Base-by-base conservation (phyloP, 2,797 vertebrate genomes). In the Halcyon smyrnensis region DNA sequence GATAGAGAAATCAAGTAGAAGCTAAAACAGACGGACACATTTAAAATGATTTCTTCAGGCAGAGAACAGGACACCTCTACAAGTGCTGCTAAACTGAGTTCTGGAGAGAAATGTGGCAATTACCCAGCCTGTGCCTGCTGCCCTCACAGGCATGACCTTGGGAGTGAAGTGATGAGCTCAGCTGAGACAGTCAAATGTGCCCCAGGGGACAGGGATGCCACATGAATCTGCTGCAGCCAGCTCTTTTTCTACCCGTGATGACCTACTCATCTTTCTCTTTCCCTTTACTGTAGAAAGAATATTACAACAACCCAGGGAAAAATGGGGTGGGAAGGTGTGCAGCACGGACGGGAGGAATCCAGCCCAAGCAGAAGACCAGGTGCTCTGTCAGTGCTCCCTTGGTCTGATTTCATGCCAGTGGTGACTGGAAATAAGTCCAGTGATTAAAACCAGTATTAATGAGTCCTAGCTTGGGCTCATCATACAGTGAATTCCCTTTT, bases 21-120 rank as follows among this genome's bases (percentile, higher is more conserved):
- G 83, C 63, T 83, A 89, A 89, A 95, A 78, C 67, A 67, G 74
- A 41, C 15, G 2, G 88, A 93, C 11, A 36, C 43, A 70, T 68
- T 60, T 46, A 46, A 96, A 95, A 89, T 43, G 32, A 82, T 82
- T 95, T 84, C 86, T 92, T 64, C 51, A 90, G 90, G 80, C 74
- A 90, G 45, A 71, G 76, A 91, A 45, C n/a, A 93, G 46, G n/a
- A 41, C 57, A 10, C 25, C 63, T 39, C 48, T 73, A 32, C 11
- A 37, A 65, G 51, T 34, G 37, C 24, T 78, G 74, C 8, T 70
- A 62, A 83, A 59, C 13, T 0, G 5, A 64, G 13, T 74, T 88
- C 48, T 24, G 30, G 39, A 70, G 41, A n/a, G 9, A 9, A 21
- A 62, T 63, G 24, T 9, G 65, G 32, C 21, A 70, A 70, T 84